Evolutionary conservation across 2,888 invertebrate species (phyloP), one percentile per base, ranked within the genome.

Genomic region (Noctua pronuba): DNA sequence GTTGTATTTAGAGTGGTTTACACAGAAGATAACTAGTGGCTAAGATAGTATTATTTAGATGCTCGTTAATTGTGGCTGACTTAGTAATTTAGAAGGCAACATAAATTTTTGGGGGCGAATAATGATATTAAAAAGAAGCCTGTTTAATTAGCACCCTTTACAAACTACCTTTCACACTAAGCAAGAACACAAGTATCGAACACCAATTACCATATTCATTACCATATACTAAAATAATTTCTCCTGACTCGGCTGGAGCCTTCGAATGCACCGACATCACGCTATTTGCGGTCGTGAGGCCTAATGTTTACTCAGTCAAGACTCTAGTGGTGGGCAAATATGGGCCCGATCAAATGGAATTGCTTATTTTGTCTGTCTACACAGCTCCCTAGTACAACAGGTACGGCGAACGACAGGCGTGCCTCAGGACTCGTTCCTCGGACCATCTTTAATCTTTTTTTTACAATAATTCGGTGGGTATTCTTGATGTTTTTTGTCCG

Each of bases 301-400:
- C 94, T 92, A 90, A 89, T 96, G 95, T 96, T 96, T 95, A 94
- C 94, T 87, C 94, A 95, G 95, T 95, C 96, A 95, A 95, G 95
- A 93, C 96, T 96, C 96, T 96, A 96, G 96, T 96, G 96, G 96
- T 95, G 94, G 93, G 94, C 96, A 96, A 96, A 96, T 95, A 96
- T 92, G 93, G 95, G 95, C 93, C 96, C 94, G 95, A 96, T 95
- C 95, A 95, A 92, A 94, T 94, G 96, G 96, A 96, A 96, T 96
- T 96, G 96, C 96, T 96, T 96, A 96, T 96, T 96, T 96, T 96
- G 96, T 96, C 95, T 94, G 95, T 95, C 95, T 95, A 96, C 96
- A 95, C 92, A 92, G 92, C 94, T 95, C 95, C 95, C 95, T 93
- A 92, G 92, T 92, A 93, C 94, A 94, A 93, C 95, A 95, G 95